phyloP scores from a whole-genome alignment of 1,140 invertebrate genomes.

The Phortica variegata region DNA sequence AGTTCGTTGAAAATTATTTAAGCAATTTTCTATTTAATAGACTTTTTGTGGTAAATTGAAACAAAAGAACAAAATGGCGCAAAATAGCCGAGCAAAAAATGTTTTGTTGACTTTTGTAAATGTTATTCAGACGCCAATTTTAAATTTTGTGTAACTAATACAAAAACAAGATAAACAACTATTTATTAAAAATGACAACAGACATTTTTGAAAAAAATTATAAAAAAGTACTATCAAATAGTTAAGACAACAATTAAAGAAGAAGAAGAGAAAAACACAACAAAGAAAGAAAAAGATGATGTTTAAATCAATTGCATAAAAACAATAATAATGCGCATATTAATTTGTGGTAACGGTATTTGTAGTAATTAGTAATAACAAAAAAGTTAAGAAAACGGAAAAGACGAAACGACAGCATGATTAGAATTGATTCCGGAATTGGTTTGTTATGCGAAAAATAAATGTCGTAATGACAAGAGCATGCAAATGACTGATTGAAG shows the following conservation, averaged over 20 bases:
- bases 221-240: conserved; percentile 9
- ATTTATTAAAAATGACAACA: conserved; percentile 9
- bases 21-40: conserved; percentile 51
- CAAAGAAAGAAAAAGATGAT: conserved; percentile 1
- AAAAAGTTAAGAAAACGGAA: too few relatives aligned
- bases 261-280: conserved; percentile 20
- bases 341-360: too few relatives aligned
- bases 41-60: conserved; percentile 22
- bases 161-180: conserved; percentile 2
- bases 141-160: conserved; percentile 1
- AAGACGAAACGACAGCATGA: too few relatives aligned
- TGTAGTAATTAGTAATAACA: too few relatives aligned
- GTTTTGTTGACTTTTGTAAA: conserved; percentile 21
- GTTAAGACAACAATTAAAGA: conserved; percentile 21
- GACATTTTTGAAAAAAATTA: conserved; percentile 11
- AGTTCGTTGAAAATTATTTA: conserved; percentile 18
- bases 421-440: too few relatives aligned
- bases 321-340: too few relatives aligned
- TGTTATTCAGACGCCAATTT: conserved; percentile 15
- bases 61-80: conserved; percentile 5
- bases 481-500: too few relatives aligned
- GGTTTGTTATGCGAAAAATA: too few relatives aligned
- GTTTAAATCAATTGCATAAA: conserved; percentile 1
- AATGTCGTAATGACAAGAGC: too few relatives aligned
- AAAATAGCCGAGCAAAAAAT: too few relatives aligned